Evolutionary conservation across 2,888 invertebrate genomes (phyloP).

Genomic region (Mesorhabditis spiculigera): DNA sequence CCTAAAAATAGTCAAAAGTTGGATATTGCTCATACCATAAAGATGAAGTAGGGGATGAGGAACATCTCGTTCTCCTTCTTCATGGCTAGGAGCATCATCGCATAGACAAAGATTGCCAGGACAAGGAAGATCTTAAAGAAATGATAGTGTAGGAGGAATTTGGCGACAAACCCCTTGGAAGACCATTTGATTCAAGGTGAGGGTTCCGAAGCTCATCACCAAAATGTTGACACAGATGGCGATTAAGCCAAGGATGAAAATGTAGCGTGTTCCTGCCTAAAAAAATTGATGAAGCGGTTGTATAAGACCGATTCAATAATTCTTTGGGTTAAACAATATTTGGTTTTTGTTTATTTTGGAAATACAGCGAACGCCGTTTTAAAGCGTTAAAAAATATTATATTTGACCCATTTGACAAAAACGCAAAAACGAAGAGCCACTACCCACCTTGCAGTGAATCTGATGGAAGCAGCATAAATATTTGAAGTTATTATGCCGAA

Average conservation of each 20-base stretch:
- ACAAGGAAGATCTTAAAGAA: not conserved
- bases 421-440: not conserved
- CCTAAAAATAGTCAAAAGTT: constrained; percentile 14
- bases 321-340: too few relatives aligned
- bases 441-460: constrained; percentile 32
- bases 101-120: not conserved
- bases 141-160: not conserved
- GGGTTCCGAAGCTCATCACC: not conserved
- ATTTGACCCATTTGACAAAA: not conserved
- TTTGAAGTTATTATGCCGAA: constrained; percentile 32
- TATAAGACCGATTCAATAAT: too few relatives aligned
- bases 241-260: constrained; percentile 6
- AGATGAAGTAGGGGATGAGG: constrained; percentile 26
- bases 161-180: not conserved
- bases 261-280: constrained; percentile 9
- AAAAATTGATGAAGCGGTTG: not conserved
- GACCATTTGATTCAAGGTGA: not conserved
- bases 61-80: constrained; percentile 36
- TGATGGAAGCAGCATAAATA: constrained; percentile 33
- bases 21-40: constrained; percentile 20
- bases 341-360: too few relatives aligned
- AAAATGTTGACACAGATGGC: constrained; percentile 1
- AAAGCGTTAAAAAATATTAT: too few relatives aligned
- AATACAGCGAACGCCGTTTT: too few relatives aligned
- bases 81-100: constrained; percentile 25